These are phyloP conservation scores for Drosophila dives DNA, from an alignment of 2,888 invertebrate species.

Conservation along the genomic window DNA sequence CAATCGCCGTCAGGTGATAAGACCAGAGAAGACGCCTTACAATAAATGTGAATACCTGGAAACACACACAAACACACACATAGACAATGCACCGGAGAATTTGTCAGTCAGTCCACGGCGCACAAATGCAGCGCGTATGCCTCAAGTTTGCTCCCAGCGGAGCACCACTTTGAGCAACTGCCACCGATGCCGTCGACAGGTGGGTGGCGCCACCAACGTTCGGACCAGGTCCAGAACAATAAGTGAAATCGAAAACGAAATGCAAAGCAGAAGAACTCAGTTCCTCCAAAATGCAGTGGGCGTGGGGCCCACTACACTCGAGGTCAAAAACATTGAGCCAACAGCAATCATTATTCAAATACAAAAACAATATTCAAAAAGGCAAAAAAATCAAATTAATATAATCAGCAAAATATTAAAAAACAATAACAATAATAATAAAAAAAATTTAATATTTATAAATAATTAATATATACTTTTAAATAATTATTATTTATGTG, in stretches of 20 bases:
- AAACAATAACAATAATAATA: background rate
- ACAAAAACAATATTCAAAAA: background rate
- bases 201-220: conserved; percentile 45
- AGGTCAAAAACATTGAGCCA: conserved; percentile 36
- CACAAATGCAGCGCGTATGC: background rate
- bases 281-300: conserved; percentile 22
- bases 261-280: conserved; percentile 37
- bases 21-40: conserved; percentile 21
- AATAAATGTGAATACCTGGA: conserved; percentile 7
- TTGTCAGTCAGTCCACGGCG: background rate
- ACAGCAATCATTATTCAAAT: background rate
- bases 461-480: background rate
- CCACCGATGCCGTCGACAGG: conserved; percentile 45
- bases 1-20: conserved; percentile 42
- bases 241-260: conserved; percentile 63
- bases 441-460: background rate
- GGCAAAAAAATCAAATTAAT: too few relatives aligned
- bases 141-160: conserved; percentile 14
- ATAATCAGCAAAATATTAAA: background rate
- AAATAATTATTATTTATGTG: background rate
- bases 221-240: conserved; percentile 40
- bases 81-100: conserved; percentile 2
- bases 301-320: conserved; percentile 32
- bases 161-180: conserved; percentile 10
- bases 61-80: background rate